Evolutionary conservation across 2,113 vertebrate species (phyloP).

Genomic region (Pollimyrus isidori): DNA sequence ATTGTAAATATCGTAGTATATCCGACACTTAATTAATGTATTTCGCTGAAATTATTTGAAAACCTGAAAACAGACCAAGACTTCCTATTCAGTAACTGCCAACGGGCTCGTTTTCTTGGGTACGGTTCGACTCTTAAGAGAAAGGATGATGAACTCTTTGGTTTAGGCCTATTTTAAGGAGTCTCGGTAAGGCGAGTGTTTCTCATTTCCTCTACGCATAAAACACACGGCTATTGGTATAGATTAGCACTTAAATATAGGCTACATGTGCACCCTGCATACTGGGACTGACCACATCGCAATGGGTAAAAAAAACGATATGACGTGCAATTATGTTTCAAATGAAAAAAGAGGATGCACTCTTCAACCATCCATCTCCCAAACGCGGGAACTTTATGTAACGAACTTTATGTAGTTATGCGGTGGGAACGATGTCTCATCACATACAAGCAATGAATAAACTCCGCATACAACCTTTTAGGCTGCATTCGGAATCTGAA

Average conservation of each 20-base stretch:
- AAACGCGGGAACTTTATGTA: no score
- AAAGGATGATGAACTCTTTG: background rate
- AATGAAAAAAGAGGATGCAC: background rate
- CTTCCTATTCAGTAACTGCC: background rate
- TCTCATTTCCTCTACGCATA: background rate
- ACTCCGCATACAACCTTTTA: background rate
- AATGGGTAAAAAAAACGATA: background rate
- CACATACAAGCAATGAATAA: background rate
- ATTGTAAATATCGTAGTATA: background rate
- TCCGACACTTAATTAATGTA: background rate
- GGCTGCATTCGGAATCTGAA: background rate
- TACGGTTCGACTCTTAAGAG: background rate
- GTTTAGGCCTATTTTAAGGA: background rate
- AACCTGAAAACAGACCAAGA: background rate
- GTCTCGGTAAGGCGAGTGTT: background rate
- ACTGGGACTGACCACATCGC: background rate
- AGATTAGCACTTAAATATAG: background rate
- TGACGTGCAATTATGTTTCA: background rate
- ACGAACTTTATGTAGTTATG: background rate
- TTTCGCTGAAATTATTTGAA: background rate
- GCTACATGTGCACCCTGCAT: background rate
- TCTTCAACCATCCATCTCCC: background rate
- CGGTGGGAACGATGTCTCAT: background rate
- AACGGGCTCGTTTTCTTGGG: background rate
- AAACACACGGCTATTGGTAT: background rate